Conservation (phyloP, 2,888 invertebrate genomes). For the Octonoba sinensis region DNA sequence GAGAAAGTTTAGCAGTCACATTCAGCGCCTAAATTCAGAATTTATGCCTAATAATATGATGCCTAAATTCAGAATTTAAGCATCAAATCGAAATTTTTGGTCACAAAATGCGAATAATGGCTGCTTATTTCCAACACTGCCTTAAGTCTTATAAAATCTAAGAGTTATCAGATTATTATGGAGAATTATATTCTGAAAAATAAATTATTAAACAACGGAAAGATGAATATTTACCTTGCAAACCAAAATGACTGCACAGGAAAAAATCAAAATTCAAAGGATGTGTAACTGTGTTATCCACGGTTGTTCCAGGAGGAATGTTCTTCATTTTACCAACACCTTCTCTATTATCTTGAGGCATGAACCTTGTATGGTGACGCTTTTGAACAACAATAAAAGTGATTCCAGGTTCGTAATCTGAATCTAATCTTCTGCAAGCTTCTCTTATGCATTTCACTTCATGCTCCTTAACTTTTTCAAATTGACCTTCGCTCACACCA, state of each 20-base stretch:
- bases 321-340: constrained; percentile 74
- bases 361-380: constrained; percentile 88
- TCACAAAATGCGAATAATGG: too few relatives aligned
- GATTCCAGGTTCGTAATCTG: constrained; percentile 80
- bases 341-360: constrained; percentile 57
- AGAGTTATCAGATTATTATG: too few relatives aligned
- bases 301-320: constrained; percentile 88
- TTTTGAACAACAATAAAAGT: constrained; percentile 96
- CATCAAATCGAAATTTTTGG: too few relatives aligned
- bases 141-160: too few relatives aligned
- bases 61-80: too few relatives aligned
- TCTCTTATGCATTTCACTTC: constrained; percentile 74
- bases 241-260: constrained; percentile 78
- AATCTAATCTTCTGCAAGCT: constrained; percentile 77
- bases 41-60: too few relatives aligned
- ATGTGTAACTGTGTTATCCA: constrained; percentile 87
- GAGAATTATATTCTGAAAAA: too few relatives aligned
- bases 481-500: constrained; percentile 90
- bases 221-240: constrained; percentile 70
- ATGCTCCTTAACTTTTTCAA: constrained; percentile 75
- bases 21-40: too few relatives aligned
- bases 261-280: constrained; percentile 90
- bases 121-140: too few relatives aligned
- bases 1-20: too few relatives aligned
- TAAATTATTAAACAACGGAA: not conserved